A percentile compares a stretch with the other conserved stretches of the same genome.
These are phyloP conservation scores for Torymus auratus DNA, from an alignment of 2,888 invertebrate species.

Conservation along the genomic window DNA sequence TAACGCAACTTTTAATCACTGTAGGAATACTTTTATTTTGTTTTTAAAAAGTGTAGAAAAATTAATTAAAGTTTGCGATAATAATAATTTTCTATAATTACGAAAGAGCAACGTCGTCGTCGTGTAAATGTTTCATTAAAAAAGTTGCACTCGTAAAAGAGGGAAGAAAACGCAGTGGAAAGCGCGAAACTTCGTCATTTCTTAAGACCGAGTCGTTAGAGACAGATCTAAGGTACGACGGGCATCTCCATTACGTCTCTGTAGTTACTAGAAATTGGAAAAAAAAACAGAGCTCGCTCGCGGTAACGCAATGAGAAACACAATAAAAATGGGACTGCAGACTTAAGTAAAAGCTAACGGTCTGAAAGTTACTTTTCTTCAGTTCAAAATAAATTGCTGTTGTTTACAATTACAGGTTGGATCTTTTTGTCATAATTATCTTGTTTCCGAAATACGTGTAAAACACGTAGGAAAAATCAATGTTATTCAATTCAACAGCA, in stretches of 20 bases:
- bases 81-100: too few relatives aligned
- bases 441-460: too few relatives aligned
- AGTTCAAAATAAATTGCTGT: background rate
- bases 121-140: background rate
- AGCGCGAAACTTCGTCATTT: constrained; percentile 15
- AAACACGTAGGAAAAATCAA: too few relatives aligned
- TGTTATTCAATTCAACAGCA: too few relatives aligned
- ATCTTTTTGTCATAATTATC: too few relatives aligned
- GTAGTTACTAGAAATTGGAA: constrained; percentile 17
- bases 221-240: background rate
- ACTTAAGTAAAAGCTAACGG: background rate
- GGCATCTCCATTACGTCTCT: background rate
- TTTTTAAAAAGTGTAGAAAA: too few relatives aligned
- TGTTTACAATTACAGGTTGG: too few relatives aligned
- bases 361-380: background rate
- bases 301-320: background rate
- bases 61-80: too few relatives aligned
- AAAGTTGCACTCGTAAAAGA: background rate
- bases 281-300: background rate
- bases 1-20: too few relatives aligned
- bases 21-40: too few relatives aligned
- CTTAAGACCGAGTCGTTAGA: constrained; percentile 23
- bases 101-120: too few relatives aligned
- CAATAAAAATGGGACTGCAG: background rate
- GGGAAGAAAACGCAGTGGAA: background rate